Evolutionary conservation across 1,140 invertebrate species (phyloP), one percentile per base, ranked within the genome.

Genomic region (Dermatophagoides farinae): DNA sequence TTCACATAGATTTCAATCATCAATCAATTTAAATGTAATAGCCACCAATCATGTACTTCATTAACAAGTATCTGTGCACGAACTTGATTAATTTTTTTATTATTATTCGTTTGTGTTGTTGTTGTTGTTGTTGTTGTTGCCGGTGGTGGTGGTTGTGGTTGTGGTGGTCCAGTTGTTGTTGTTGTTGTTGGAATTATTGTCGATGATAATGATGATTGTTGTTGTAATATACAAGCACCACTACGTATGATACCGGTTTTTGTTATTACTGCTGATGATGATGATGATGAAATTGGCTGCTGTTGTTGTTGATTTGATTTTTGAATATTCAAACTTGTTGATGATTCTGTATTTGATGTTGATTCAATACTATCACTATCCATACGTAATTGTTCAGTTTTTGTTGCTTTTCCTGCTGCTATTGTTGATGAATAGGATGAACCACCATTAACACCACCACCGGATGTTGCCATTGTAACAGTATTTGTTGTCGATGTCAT

Each of bases 41-140:
- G 23, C 53, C 53, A 55, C 53, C 53, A 55, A 25, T 55, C 53
- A 40, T 55, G 53, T 12, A 55, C 53, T 23, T 55, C 53, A 40
- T 55, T 55, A 5, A 55, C 53, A 6, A 55, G 14, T 23, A 55
- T 55, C 23, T 55, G 53, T 23, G 53, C 53, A n/a, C 41, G 16
- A 20, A 55, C 14, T n/a, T 25, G 25, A 25, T 55, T 31, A 12
- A 55, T 41, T 23, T 55, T 39, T 25, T 55, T 55, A 25, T 23
- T 25, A 23, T 18, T 44, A 14, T 14, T 47, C 22, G 46, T 9
- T 47, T 31, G 31, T 31, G 31, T 2, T 31, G 31, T 2, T 47
- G 46, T 1, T 47, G 46, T 1, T 47, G 46, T 1, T 47, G 9
- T 4, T 47, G 46, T 4, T 47, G 46, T 4, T 47, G 46, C 2